Conservation (phyloP, 2,113 vertebrate species). For the Prietella phreatophila region DNA sequence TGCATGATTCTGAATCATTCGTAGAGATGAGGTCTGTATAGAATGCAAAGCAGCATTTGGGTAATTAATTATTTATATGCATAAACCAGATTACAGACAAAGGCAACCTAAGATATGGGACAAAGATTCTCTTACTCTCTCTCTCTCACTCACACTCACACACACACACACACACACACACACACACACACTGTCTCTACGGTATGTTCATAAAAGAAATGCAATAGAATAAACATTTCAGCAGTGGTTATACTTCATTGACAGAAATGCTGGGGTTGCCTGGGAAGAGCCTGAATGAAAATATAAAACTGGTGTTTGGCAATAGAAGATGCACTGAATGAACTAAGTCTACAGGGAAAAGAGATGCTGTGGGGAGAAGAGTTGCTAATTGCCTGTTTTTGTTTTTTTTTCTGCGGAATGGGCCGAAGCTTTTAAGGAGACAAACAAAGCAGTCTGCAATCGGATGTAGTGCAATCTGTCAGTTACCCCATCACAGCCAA, state of each 20-base stretch:
- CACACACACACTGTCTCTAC: background rate
- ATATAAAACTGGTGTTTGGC: slow-evolving; percentile 44
- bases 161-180: background rate
- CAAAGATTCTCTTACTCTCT: background rate
- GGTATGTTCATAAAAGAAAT: background rate
- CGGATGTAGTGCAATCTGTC: slow-evolving; percentile 57
- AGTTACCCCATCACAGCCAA: slow-evolving; percentile 57
- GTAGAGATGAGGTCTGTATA: background rate
- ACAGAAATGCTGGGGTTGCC: slow-evolving; percentile 18
- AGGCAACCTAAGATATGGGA: background rate
- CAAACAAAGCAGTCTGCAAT: slow-evolving; percentile 54
- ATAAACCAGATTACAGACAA: background rate
- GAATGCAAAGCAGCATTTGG: background rate
- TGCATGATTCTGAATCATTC: background rate
- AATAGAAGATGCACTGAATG: slow-evolving; percentile 27
- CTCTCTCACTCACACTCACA: background rate
- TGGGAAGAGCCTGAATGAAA: slow-evolving; percentile 19
- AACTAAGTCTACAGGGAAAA: slow-evolving; percentile 25
- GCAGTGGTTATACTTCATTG: background rate
- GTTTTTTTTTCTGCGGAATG: slow-evolving; percentile 40
- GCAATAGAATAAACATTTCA: slow-evolving; percentile 11
- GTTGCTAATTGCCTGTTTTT: slow-evolving; percentile 52
- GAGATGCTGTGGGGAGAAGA: slow-evolving; percentile 19
- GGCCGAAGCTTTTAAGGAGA: slow-evolving; percentile 47
- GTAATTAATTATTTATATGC: background rate